Evolutionary conservation across 2,113 vertebrate species (phyloP).

Genomic region (Hystrix brachyura): DNA sequence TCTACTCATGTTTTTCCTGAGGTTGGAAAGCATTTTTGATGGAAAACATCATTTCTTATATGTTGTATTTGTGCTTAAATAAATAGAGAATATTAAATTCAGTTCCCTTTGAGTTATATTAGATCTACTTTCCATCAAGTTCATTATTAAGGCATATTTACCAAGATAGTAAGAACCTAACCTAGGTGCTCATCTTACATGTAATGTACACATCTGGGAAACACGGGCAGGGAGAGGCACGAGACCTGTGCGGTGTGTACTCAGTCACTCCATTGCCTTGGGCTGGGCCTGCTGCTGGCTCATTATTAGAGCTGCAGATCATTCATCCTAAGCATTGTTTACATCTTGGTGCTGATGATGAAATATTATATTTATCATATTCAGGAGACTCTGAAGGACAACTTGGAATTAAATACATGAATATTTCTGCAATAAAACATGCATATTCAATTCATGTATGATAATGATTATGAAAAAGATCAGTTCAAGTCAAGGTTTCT

Average conservation of each 20-base stretch:
- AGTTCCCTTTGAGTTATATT: not conserved
- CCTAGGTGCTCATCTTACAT: not conserved
- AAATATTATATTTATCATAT: not conserved
- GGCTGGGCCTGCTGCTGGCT: not conserved
- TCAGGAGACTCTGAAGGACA: not conserved
- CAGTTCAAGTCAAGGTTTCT: not conserved
- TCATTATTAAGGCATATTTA: not conserved
- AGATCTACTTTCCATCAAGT: not conserved
- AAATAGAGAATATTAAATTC: slow-evolving; percentile 10
- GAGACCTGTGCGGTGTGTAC: not conserved
- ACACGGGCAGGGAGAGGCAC: fast-evolving
- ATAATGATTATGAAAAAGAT: not conserved
- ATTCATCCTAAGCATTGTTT: not conserved
- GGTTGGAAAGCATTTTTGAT: not conserved
- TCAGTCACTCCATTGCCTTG: not conserved
- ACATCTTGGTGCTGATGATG: not conserved
- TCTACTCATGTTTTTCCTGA: not conserved
- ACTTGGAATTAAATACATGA: not conserved
- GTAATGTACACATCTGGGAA: not conserved
- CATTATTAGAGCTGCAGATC: not conserved
- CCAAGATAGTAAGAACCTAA: not conserved
- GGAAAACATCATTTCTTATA: not conserved
- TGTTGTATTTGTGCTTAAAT: not conserved
- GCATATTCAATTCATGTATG: not conserved
- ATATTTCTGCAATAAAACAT: not conserved